A percentile compares a stretch with the other conserved stretches of the same genome.
phyloP scores from a whole-genome alignment of 1,140 invertebrate genomes.

The Coboldia fuscipes region DNA sequence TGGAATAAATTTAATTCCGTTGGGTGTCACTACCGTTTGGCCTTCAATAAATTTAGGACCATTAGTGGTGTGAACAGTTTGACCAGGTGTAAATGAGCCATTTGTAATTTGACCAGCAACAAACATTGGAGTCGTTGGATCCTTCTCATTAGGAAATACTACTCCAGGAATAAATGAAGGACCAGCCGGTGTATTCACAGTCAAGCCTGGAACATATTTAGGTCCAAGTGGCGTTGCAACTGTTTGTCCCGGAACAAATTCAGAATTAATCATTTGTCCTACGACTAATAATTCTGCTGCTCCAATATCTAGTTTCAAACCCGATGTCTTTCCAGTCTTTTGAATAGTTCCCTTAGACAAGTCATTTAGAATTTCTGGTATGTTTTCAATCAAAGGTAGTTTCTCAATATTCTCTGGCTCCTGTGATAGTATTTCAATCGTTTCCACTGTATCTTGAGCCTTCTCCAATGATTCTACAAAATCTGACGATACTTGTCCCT shows the following conservation, averaged over 20 bases:
- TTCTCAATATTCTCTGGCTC: slow-evolving; percentile 24
- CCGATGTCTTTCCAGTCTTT: slow-evolving; percentile 34
- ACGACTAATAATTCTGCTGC: slow-evolving; percentile 38
- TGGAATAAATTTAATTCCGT: slow-evolving; percentile 42
- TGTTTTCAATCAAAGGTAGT: slow-evolving; percentile 37
- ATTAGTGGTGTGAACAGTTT: slow-evolving; percentile 35
- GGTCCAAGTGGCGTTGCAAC: slow-evolving; percentile 39
- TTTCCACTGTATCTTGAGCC: too few species aligned
- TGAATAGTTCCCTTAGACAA: slow-evolving; percentile 33
- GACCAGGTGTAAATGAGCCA: slow-evolving; percentile 38
- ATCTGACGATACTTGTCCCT: too few species aligned
- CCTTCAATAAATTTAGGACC: slow-evolving; percentile 36
- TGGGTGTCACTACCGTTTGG: slow-evolving; percentile 36
- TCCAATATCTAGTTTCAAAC: slow-evolving; percentile 37
- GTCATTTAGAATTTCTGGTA: slow-evolving; percentile 35
- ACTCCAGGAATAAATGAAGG: slow-evolving; percentile 44
- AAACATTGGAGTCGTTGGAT: slow-evolving; percentile 35
- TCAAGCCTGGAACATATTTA: slow-evolving; percentile 49
- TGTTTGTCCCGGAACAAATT: slow-evolving; percentile 52
- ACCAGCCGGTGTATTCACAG: slow-evolving; percentile 39
- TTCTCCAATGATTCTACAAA: too few species aligned
- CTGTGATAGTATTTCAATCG: slow-evolving; percentile 25
- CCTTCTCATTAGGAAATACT: slow-evolving; percentile 28
- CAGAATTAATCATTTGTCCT: slow-evolving; percentile 46
- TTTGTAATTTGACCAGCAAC: slow-evolving; percentile 44